A percentile compares a stretch with the other conserved stretches of the same genome.
Conservation (phyloP, 2,113 vertebrate species). For the Crocuta crocuta region DNA sequence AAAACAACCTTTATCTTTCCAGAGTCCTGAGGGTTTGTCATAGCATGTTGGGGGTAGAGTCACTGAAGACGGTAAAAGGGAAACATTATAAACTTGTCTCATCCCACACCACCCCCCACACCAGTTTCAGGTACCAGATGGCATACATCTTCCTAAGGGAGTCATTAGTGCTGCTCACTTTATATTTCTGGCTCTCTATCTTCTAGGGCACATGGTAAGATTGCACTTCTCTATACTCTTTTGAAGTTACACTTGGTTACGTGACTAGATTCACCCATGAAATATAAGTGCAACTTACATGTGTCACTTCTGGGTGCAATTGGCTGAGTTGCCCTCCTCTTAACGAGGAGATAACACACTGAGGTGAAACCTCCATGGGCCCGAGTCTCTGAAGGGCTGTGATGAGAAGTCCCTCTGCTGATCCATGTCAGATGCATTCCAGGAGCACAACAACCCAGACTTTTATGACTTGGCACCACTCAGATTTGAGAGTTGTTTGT, state of each 20-base stretch:
- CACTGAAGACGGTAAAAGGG: not conserved
- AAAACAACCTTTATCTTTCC: not conserved
- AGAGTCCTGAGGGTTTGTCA: not conserved
- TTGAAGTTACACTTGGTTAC: not conserved
- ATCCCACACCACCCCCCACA: not conserved
- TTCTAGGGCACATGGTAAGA: not conserved
- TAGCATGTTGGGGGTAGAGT: not conserved
- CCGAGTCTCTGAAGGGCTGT: not conserved
- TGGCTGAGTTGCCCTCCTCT: not conserved
- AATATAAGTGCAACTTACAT: not conserved
- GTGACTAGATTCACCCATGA: not conserved
- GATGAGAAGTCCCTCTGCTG: not conserved
- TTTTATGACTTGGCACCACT: not conserved
- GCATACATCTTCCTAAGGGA: not conserved
- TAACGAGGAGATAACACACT: not conserved
- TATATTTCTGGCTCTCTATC: not conserved
- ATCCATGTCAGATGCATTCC: not conserved
- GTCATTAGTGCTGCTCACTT: not conserved
- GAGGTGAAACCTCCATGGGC: not conserved
- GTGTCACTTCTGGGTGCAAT: not conserved
- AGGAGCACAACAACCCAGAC: not conserved
- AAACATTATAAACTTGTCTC: not conserved
- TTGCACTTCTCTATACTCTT: not conserved
- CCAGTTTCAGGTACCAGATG: not conserved
- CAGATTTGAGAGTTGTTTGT: not conserved